Percentiles rank a stretch among this genome's conserved stretches.
These are phyloP conservation scores for Athalia circularis DNA, from an alignment of 2,888 invertebrate species.

Conservation along the genomic window DNA sequence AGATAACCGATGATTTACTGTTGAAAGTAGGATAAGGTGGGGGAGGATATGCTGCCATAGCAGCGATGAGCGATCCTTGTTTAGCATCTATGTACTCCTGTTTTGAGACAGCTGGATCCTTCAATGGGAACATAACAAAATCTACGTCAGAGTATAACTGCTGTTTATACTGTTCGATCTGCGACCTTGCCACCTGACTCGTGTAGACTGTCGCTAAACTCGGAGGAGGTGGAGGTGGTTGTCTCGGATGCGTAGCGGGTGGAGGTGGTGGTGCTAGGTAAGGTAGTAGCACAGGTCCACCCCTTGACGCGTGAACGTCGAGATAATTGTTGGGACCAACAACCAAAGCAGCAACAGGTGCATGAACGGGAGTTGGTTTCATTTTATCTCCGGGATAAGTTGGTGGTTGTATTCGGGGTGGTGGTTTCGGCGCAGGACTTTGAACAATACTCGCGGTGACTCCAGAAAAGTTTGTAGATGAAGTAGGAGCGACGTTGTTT, in stretches of 20 bases:
- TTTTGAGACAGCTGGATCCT: constrained; percentile 92
- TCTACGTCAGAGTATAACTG: constrained; percentile 94
- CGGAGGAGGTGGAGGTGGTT: constrained; percentile 80
- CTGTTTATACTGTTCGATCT: constrained; percentile 91
- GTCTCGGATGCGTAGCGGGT: constrained; percentile 77
- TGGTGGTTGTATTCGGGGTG: constrained; percentile 74
- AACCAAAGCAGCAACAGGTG: constrained; percentile 77
- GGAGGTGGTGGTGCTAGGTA: constrained; percentile 79
- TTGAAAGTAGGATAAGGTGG: constrained; percentile 74
- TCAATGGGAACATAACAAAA: constrained; percentile 92
- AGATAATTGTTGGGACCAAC: constrained; percentile 80
- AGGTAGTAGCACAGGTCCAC: constrained; percentile 74
- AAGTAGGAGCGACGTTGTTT: constrained; percentile 17
- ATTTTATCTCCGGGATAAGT: constrained; percentile 74
- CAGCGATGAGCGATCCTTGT: constrained; percentile 83
- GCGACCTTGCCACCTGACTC: constrained; percentile 82
- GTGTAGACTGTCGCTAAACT: constrained; percentile 84
- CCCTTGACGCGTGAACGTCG: constrained; percentile 78
- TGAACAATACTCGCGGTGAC: constrained; percentile 76
- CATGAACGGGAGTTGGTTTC: constrained; percentile 73
- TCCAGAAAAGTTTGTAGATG: constrained; percentile 63
- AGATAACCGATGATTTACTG: constrained; percentile 83
- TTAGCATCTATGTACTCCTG: constrained; percentile 95
- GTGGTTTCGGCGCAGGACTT: constrained; percentile 80
- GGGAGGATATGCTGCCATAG: constrained; percentile 78